A percentile compares a stretch with the other conserved stretches of the same genome.
phyloP scores from a whole-genome alignment of 2,888 invertebrate species.

The Apodemia mormo region DNA sequence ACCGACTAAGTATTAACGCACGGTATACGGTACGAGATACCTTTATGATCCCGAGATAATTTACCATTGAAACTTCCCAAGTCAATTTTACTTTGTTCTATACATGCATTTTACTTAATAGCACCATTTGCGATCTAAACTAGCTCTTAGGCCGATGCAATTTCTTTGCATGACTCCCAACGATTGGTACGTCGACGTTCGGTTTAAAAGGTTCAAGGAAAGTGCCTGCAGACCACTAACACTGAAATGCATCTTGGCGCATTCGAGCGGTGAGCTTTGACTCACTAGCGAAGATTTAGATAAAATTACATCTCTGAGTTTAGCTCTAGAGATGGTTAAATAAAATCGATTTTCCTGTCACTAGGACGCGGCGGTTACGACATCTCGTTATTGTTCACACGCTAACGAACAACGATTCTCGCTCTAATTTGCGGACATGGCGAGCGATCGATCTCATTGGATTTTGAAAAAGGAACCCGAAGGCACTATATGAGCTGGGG shows the following conservation, averaged over 20 bases:
- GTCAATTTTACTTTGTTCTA: constrained; percentile 18
- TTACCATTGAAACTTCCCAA: constrained; percentile 15
- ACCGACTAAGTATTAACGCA: constrained; percentile 49
- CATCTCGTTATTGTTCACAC: constrained; percentile 41
- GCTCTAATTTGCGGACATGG: constrained; percentile 80
- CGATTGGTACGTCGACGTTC: constrained; percentile 41
- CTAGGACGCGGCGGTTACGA: constrained; percentile 42
- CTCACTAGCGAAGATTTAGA: constrained; percentile 59
- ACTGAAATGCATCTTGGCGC: constrained; percentile 69
- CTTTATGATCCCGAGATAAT: constrained; percentile 13
- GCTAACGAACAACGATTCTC: constrained; percentile 78
- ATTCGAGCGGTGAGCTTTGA: constrained; percentile 67
- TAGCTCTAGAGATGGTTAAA: constrained; percentile 29
- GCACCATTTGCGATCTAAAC: constrained; percentile 17
- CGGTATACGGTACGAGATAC: neutral
- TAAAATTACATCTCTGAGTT: constrained; percentile 45
- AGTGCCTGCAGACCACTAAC: constrained; percentile 58
- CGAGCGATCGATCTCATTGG: constrained; percentile 80
- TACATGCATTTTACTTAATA: constrained; percentile 17
- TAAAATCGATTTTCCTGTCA: constrained; percentile 41
- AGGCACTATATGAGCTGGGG: constrained; percentile 62
- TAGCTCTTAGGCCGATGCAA: constrained; percentile 53
- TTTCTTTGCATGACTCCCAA: constrained; percentile 44
- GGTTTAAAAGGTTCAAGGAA: constrained; percentile 54
- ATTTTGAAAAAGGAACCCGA: constrained; percentile 72